Evolutionary conservation across 2,888 invertebrate genomes (phyloP).

Genomic region (Dioctria rufipes): DNA sequence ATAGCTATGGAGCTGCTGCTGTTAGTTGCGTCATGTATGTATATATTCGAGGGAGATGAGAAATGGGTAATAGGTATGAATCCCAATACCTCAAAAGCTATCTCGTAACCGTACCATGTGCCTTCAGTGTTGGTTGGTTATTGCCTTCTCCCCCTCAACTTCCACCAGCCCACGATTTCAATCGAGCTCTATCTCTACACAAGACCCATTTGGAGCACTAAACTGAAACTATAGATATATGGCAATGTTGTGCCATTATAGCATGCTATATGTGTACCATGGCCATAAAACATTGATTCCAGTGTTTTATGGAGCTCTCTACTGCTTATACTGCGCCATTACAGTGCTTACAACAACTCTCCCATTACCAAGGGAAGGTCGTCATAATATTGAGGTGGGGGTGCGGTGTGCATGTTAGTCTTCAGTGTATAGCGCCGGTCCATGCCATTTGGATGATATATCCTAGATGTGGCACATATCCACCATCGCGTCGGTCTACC

Average conservation of each 20-base stretch:
- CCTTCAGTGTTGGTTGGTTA: slow-evolving; percentile 47
- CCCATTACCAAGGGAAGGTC: slow-evolving; percentile 31
- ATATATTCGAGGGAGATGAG: slow-evolving; percentile 17
- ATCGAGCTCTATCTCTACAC: slow-evolving; percentile 38
- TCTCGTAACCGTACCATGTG: slow-evolving; percentile 5
- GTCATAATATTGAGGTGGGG: background rate
- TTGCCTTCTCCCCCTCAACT: slow-evolving; percentile 37
- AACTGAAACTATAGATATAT: slow-evolving; percentile 13
- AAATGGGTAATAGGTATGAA: background rate
- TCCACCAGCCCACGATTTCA: slow-evolving; percentile 40
- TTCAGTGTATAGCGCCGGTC: background rate
- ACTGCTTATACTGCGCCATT: slow-evolving; percentile 56
- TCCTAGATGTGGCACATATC: slow-evolving; percentile 50
- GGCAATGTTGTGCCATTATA: slow-evolving; percentile 8
- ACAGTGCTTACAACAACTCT: slow-evolving; percentile 56
- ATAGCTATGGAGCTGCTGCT: slow-evolving; percentile 36
- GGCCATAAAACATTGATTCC: slow-evolving; percentile 55
- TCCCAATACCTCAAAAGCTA: slow-evolving; percentile 53
- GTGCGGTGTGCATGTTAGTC: background rate
- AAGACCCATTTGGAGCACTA: slow-evolving; percentile 50
- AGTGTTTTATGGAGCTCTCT: slow-evolving; percentile 49
- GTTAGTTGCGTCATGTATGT: slow-evolving; percentile 32
- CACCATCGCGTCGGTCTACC: slow-evolving; percentile 5
- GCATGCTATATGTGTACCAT: slow-evolving; percentile 22
- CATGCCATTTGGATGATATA: slow-evolving; percentile 27